Evolutionary conservation across 64 coral and sea anemone genomes (phyloP).

Genomic region (Porites australiensis): DNA sequence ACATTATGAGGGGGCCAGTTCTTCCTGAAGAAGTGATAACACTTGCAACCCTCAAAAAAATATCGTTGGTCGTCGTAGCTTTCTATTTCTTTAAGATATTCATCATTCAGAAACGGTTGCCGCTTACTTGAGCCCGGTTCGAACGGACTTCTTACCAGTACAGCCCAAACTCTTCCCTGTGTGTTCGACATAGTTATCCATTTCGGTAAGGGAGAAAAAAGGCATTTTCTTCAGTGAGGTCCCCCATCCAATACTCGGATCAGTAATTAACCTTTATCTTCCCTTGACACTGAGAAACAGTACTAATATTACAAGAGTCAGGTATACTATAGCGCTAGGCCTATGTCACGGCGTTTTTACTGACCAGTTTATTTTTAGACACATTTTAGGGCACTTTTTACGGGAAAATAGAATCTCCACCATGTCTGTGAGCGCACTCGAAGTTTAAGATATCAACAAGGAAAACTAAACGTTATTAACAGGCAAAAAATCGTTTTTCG

Average conservation of each 20-base stretch:
- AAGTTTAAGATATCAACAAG: too few relatives aligned
- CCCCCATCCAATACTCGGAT: neutral
- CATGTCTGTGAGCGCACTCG: too few relatives aligned
- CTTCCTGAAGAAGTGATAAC: constrained; percentile 43
- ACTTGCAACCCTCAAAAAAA: constrained; percentile 29
- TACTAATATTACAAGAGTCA: neutral
- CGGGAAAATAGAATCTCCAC: too few relatives aligned
- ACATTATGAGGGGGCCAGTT: constrained; percentile 2
- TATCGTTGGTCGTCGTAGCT: constrained; percentile 17
- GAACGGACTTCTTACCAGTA: constrained; percentile 5
- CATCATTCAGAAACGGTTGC: constrained; percentile 50
- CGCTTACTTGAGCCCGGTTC: neutral
- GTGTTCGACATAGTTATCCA: constrained; percentile 17
- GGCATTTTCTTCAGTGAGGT: constrained; percentile 18
- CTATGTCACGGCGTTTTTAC: too few relatives aligned
- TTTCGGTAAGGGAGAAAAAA: constrained; percentile 13
- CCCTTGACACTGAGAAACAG: constrained; percentile 27
- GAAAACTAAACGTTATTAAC: too few relatives aligned
- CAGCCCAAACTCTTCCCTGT: constrained; percentile 10
- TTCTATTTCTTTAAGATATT: constrained; percentile 34
- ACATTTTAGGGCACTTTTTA: too few relatives aligned
- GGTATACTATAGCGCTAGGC: too few relatives aligned
- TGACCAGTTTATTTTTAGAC: too few relatives aligned
- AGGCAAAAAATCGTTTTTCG: too few relatives aligned
- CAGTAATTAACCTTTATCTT: neutral